Conservation (phyloP, 2,797 vertebrate genomes). For the Rhynchonycteris naso region DNA sequence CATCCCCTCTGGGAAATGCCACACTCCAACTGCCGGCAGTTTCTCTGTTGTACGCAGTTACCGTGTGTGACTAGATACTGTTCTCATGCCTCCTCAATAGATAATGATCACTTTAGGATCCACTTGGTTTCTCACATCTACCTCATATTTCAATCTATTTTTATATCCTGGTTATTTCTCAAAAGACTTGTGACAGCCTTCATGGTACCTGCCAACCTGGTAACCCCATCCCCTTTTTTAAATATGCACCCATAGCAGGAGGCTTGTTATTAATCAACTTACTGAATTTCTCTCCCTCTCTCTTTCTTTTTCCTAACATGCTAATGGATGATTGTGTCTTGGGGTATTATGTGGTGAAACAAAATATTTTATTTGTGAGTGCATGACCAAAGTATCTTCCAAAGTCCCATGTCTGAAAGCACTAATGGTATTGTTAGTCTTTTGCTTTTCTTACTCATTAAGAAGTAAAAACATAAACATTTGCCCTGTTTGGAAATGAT, state of each 20-base stretch:
- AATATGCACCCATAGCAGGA: background rate
- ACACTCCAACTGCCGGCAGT: background rate
- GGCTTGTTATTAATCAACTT: background rate
- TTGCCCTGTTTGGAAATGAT: background rate
- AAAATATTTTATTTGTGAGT: background rate
- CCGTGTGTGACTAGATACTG: background rate
- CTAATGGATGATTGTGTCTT: background rate
- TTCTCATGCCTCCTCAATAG: background rate
- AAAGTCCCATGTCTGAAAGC: background rate
- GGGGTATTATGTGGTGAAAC: background rate
- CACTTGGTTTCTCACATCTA: background rate
- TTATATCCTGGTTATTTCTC: background rate
- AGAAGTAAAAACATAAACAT: background rate
- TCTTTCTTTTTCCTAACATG: background rate
- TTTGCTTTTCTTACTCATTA: background rate
- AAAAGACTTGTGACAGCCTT: background rate
- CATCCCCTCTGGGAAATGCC: background rate
- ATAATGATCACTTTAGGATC: background rate
- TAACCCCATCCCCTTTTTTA: background rate
- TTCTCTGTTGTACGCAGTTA: background rate
- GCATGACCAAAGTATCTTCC: background rate
- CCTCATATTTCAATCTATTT: background rate
- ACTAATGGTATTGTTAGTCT: background rate
- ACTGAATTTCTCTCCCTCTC: background rate
- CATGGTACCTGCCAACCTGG: background rate